phyloP scores from a whole-genome alignment of 2,888 invertebrate species.

The Sinhomidia bicolor region DNA sequence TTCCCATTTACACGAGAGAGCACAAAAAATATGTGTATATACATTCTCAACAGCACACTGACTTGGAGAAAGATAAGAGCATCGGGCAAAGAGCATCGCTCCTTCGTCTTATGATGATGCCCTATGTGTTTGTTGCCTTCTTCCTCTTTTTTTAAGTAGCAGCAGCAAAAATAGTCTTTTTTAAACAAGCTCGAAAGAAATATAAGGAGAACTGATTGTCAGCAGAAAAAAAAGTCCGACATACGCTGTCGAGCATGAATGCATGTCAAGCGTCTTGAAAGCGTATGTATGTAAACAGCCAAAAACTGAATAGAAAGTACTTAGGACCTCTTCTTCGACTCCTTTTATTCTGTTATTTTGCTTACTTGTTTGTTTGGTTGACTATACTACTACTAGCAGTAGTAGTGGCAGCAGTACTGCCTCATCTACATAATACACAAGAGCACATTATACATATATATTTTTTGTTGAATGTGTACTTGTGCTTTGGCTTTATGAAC shows the following conservation, averaged over 20 bases:
- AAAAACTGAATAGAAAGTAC: constrained; percentile 52
- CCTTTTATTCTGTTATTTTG: constrained; percentile 40
- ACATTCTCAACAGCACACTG: constrained; percentile 42
- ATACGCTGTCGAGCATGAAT: constrained; percentile 68
- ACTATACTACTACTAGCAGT: constrained; percentile 12
- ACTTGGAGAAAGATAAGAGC: constrained; percentile 58
- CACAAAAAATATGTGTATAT: too few relatives aligned
- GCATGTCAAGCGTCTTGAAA: constrained; percentile 63
- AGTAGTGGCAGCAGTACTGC: too few relatives aligned
- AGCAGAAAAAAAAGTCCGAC: constrained; percentile 68
- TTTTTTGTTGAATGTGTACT: background rate
- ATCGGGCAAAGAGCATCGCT: constrained; percentile 1
- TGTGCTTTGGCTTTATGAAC: constrained; percentile 20
- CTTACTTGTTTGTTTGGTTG: constrained; percentile 29
- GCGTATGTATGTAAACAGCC: constrained; percentile 52
- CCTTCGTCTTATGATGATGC: background rate
- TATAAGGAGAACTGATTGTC: constrained; percentile 62
- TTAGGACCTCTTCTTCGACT: constrained; percentile 4
- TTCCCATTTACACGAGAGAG: constrained; percentile 20
- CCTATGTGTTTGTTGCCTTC: background rate
- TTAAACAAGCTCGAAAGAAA: constrained; percentile 54
- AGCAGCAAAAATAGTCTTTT: background rate
- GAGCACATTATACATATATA: constrained; percentile 29
- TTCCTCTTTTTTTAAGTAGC: background rate
- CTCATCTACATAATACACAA: constrained; percentile 56